Evolutionary conservation across 2,113 vertebrate genomes (phyloP), one percentile per base, ranked within the genome.

Genomic region (Elephas maximus): DNA sequence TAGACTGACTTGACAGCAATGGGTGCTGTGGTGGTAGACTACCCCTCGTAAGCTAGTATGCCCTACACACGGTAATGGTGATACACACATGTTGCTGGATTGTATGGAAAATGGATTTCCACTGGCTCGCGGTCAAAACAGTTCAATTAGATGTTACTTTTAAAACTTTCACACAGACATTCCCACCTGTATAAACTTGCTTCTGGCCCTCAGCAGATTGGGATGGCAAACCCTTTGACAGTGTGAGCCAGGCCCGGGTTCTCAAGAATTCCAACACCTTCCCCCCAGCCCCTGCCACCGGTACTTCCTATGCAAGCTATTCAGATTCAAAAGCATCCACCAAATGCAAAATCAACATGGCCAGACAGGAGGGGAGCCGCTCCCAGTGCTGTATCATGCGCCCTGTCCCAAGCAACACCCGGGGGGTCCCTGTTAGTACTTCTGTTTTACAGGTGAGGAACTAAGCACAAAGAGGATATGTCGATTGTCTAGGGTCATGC

Each of bases 401-500:
- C 71, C 37, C 79, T 28, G 21, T 73, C 53, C 69, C 57, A 74
- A 57, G 87, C n/a, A 21, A 3, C 2, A 28, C 63, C 48, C 53
- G 21, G 48, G 12, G 60, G 45, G 63, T 14, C 48, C 53, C 17
- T 0, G 8, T 41, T 67, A 77, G 76, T 37, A 28, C n/a, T 85
- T 86, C n/a, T 15, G 21, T 33, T 63, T 44, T 15, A 77, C 23
- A 28, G 86, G 63, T 23, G 71, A 87, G n/a, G 91, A 69, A 78
- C 28, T 6, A 88, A 69, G 53, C 62, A 57, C 79, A 53, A 20
- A 80, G 89, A 94, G 69, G 65, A 10, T 41, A 28, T 21, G 0
- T 53, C 28, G 1, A 10, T 0, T 28, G 44, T 63, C 6, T 0
- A 4, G 8, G 23, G 4, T 53, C 15, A 77, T 41, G 28, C 6